A percentile compares a stretch with the other conserved stretches of the same genome.
phyloP scores from a whole-genome alignment of 1,140 invertebrate genomes.

The Tetragnatha versicolor region DNA sequence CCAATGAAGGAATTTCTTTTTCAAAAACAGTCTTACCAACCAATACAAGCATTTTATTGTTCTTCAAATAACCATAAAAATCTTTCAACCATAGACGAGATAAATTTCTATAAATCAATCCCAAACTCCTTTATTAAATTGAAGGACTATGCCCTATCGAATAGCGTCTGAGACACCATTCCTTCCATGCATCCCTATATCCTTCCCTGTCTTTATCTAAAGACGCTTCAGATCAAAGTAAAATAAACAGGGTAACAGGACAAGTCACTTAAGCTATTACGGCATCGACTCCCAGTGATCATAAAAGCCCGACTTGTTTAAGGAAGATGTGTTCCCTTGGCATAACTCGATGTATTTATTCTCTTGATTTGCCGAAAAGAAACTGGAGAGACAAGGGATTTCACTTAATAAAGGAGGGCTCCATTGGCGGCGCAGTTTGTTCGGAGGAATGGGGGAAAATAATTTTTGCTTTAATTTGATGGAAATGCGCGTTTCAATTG shows the following conservation, averaged over 20 bases:
- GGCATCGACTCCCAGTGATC: slow-evolving; percentile 38
- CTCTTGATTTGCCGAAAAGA: slow-evolving; percentile 43
- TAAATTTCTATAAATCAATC: no score
- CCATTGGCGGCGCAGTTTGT: no score
- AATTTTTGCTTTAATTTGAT: neutral
- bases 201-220: slow-evolving; percentile 10
- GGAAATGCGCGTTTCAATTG: neutral
- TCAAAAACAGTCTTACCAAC: no score
- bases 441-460: no score
- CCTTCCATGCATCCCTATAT: slow-evolving; percentile 10
- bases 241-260: slow-evolving; percentile 52
- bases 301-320: slow-evolving; percentile 49
- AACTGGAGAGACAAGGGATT: slow-evolving; percentile 38
- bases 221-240: slow-evolving; percentile 45
- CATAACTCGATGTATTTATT: slow-evolving; percentile 50
- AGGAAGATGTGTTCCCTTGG: slow-evolving; percentile 40
- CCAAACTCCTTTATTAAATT: no score
- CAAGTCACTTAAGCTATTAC: slow-evolving; percentile 54
- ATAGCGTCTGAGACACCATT: no score
- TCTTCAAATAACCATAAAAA: no score
- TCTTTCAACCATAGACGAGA: no score
- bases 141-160: no score
- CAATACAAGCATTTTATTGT: no score
- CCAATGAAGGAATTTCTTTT: no score
- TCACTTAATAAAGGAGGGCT: slow-evolving; percentile 41